Base-by-base conservation (phyloP, 2,888 invertebrate genomes). In the Orthonychiurus folsomi region DNA sequence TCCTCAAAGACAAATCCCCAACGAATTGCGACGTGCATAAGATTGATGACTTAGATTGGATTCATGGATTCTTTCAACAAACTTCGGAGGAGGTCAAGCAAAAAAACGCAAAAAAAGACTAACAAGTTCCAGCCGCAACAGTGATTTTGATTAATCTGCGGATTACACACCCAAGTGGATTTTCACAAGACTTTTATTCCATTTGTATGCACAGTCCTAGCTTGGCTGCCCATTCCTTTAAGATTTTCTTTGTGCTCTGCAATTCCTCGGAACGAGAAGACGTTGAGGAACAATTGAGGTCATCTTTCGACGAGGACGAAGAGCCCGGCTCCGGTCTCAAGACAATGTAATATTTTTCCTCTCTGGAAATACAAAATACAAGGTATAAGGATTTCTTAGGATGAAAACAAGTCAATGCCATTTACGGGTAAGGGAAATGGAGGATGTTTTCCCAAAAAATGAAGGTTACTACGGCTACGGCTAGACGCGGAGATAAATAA, bases 131-230 rank as follows among this genome's bases (percentile, higher is more conserved):
- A 37, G 37, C 9, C 15, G 37, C 9, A 37, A 9, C 37, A 37
- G 37, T 37, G n/a, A n/a, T 37, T 37, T 37, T 37, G 37, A 37
- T 37, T 37, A 37, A 37, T 37, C 15, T 37, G 15, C 37, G 15
- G 15, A 20, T 3, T 3, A 37, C 5, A 37, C 37, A 15, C 15
- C 37, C 9, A 15, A 5, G 9, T 37, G 5, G 37, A 37, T 9
- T 37, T 37, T 15, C 37, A n/a, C n/a, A n/a, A n/a, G n/a, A n/a
- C n/a, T n/a, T 53, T 62, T 56, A 68, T 59, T 68, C 68, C 21
- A 25, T 59, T n/a, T 66, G 63, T 52, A 69, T 52, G 18, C n/a
- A 12, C 47, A 66, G 58, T n/a, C 50, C n/a, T 24, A 66, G 50
- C 23, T 24, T 59, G 1, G 37, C 56, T 1, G 65, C 58, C 68